Conservation (phyloP, 2,888 invertebrate genomes). For the Morpho achilles region DNA sequence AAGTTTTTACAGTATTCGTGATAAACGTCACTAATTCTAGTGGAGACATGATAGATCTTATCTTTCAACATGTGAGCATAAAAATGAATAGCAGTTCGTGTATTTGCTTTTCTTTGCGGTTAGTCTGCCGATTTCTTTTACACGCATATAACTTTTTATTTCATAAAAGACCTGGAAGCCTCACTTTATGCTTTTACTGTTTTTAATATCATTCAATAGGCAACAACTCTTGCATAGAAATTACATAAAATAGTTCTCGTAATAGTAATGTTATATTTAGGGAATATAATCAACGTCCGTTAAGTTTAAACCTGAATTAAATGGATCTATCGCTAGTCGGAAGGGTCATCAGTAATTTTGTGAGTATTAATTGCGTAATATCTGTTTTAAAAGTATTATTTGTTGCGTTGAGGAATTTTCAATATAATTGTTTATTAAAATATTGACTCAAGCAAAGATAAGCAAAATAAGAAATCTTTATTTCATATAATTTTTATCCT, state of each 20-base stretch:
- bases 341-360: conserved; percentile 63
- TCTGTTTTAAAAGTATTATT: background rate
- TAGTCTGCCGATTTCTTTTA: conserved; percentile 57
- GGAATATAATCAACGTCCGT: no score
- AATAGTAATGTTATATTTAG: no score
- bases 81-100: conserved; percentile 45
- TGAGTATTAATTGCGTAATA: conserved; percentile 43
- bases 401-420: background rate
- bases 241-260: no score
- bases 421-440: no score
- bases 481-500: no score
- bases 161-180: conserved; percentile 20
- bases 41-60: conserved; percentile 44
- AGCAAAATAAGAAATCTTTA: no score
- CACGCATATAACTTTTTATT: conserved; percentile 50
- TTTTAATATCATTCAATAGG: conserved; percentile 13
- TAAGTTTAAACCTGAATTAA: background rate
- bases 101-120: conserved; percentile 41
- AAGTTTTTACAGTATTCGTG: conserved; percentile 59
- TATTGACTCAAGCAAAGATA: no score
- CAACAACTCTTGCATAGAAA: background rate
- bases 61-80: conserved; percentile 56
- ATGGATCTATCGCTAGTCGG: conserved; percentile 68
- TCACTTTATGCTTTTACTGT: conserved; percentile 17
- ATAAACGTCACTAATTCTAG: conserved; percentile 46